phyloP scores from a whole-genome alignment of 2,888 invertebrate genomes.

The Flexamia atlantica region DNA sequence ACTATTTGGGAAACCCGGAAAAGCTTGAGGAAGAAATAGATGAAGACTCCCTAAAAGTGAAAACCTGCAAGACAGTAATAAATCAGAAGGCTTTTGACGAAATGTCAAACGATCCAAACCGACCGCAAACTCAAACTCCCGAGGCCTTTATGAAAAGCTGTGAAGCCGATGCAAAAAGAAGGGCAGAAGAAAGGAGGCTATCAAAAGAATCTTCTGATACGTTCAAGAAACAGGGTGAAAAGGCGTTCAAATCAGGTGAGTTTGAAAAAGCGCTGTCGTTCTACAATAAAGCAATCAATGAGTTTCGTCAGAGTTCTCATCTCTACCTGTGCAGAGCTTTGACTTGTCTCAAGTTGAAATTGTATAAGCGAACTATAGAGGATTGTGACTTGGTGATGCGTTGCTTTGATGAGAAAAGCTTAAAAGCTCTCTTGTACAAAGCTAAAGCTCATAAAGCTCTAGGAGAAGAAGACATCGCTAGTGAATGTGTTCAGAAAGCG shows the following conservation, averaged over 20 bases:
- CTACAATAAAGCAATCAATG: conserved; percentile 34
- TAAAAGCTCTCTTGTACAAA: conserved; percentile 29
- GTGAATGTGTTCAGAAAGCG: conserved; percentile 31
- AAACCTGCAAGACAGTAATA: conserved; percentile 41
- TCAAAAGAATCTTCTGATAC: conserved; percentile 45
- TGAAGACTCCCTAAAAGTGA: conserved; percentile 39
- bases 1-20: conserved; percentile 37
- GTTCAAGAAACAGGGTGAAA: conserved; percentile 38
- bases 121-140: conserved; percentile 19
- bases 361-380: conserved; percentile 21
- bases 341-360: conserved; percentile 24
- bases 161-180: conserved; percentile 43
- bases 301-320: conserved; percentile 44
- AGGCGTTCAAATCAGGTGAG: conserved; percentile 38
- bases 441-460: conserved; percentile 42
- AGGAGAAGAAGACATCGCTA: not conserved
- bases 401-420: conserved; percentile 17
- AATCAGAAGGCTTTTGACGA: conserved; percentile 47
- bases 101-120: not conserved
- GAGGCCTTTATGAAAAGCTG: conserved; percentile 50
- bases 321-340: conserved; percentile 20
- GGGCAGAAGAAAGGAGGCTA: conserved; percentile 49
- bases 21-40: not conserved
- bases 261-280: conserved; percentile 41
- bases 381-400: conserved; percentile 49